Conservation (phyloP, 2,797 vertebrate species). For the Onychomys torridus region DNA sequence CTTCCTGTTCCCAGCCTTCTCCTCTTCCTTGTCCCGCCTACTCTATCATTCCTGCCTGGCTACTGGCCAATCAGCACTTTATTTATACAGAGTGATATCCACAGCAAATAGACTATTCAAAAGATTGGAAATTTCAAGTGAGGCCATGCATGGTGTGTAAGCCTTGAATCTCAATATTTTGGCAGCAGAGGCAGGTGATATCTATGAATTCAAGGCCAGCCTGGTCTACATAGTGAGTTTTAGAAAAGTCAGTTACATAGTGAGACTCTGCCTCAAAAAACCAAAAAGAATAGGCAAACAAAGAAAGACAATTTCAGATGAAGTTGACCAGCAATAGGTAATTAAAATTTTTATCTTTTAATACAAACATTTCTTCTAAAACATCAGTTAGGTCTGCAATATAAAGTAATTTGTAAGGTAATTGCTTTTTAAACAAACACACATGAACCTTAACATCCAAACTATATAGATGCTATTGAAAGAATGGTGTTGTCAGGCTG, state of each 20-base stretch:
- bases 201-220: neutral
- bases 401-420: neutral
- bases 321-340: neutral
- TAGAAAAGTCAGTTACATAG: neutral
- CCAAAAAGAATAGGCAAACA: neutral
- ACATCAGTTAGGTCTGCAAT: neutral
- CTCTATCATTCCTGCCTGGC: too few relatives aligned
- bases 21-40: too few relatives aligned
- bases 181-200: neutral
- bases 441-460: neutral
- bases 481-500: neutral
- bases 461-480: neutral
- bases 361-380: neutral
- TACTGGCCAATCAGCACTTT: too few relatives aligned
- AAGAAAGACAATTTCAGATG: neutral
- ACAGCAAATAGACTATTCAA: too few relatives aligned
- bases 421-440: neutral
- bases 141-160: neutral
- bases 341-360: neutral
- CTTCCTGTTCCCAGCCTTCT: too few relatives aligned
- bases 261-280: neutral
- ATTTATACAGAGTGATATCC: too few relatives aligned
- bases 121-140: neutral
- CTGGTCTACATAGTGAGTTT: neutral
- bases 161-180: neutral